A percentile compares a stretch with the other conserved stretches of the same genome.
phyloP scores from a whole-genome alignment of 2,113 vertebrate species.

The Carassius carassius region DNA sequence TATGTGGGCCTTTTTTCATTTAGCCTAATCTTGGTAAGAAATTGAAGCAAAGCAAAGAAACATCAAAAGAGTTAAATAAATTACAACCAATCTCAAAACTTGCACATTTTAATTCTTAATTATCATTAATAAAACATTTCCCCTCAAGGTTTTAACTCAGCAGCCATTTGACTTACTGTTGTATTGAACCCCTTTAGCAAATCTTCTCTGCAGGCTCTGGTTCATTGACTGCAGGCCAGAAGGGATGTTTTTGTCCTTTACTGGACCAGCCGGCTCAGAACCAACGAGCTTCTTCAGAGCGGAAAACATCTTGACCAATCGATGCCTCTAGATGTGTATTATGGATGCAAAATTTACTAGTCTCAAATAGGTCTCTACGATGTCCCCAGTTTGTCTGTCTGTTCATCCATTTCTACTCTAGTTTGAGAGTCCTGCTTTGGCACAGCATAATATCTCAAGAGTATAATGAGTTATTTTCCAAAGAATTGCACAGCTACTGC shows the following conservation, averaged over 20 bases:
- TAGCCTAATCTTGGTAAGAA: not conserved
- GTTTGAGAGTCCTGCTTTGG: not conserved
- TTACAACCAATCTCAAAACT: too few relatives aligned
- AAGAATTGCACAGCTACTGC: not conserved
- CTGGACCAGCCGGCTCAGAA: slow-evolving; percentile 81
- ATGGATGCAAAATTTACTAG: not conserved
- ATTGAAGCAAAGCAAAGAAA: not conserved
- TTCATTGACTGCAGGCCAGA: slow-evolving; percentile 98
- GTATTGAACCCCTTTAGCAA: slow-evolving; percentile 97
- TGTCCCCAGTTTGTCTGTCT: not conserved
- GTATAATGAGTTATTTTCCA: not conserved
- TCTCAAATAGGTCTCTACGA: not conserved
- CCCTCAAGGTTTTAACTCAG: too few relatives aligned
- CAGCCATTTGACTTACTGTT: slow-evolving; percentile 84
- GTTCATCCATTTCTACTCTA: slow-evolving; percentile 17
- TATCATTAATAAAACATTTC: not conserved
- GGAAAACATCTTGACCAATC: slow-evolving; percentile 84
- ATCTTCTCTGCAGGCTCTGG: slow-evolving; percentile 92
- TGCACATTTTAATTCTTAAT: too few relatives aligned
- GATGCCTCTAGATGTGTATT: not conserved
- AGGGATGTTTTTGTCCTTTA: slow-evolving; percentile 89
- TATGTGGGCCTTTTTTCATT: not conserved
- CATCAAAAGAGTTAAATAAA: not conserved
- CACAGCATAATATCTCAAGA: not conserved
- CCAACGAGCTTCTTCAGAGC: slow-evolving; percentile 96